Conservation (phyloP, 92 coral and sea anemone species). For the Siderastrea radians region DNA sequence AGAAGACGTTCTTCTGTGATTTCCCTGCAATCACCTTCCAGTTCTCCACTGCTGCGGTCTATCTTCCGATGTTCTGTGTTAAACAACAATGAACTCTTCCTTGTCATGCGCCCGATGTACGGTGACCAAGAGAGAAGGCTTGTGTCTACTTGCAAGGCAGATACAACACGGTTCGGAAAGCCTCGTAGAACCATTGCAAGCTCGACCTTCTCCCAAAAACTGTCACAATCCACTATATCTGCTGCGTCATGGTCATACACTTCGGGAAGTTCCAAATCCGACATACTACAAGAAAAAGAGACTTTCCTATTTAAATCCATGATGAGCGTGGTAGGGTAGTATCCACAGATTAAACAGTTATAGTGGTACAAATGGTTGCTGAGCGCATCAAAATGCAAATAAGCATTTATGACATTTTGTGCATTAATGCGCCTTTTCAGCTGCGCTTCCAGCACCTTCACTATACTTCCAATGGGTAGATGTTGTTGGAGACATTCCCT, state of each 20-base stretch:
- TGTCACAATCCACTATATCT: slow-evolving; percentile 45
- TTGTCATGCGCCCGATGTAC: slow-evolving; percentile 43
- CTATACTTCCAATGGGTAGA: slow-evolving; percentile 65
- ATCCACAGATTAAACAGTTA: slow-evolving; percentile 60
- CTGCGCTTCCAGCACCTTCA: slow-evolving; percentile 43
- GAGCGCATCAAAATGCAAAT: slow-evolving; percentile 57
- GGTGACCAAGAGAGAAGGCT: slow-evolving; percentile 71
- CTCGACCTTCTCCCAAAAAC: slow-evolving; percentile 61
- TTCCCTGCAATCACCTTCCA: slow-evolving; percentile 58
- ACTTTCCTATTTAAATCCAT: slow-evolving; percentile 67
- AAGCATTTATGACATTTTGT: slow-evolving; percentile 57
- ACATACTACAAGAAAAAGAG: slow-evolving; percentile 51
- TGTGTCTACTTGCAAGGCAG: slow-evolving; percentile 31
- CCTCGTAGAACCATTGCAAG: slow-evolving; percentile 53
- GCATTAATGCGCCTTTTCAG: slow-evolving; percentile 27
- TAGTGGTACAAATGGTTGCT: slow-evolving; percentile 42
- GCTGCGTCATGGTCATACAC: slow-evolving; percentile 34
- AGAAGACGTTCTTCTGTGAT: slow-evolving; percentile 68
- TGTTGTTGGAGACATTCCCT: slow-evolving; percentile 58
- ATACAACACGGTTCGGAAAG: slow-evolving; percentile 29
- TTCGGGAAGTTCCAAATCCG: slow-evolving; percentile 51
- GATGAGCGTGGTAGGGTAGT: slow-evolving; percentile 40
- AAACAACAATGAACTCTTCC: slow-evolving; percentile 34
- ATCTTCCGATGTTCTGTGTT: slow-evolving; percentile 71
- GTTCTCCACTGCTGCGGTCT: slow-evolving; percentile 34